Evolutionary conservation across 1,140 invertebrate species (phyloP), one percentile per base, ranked within the genome.

Genomic region (Drosophila sechellia): DNA sequence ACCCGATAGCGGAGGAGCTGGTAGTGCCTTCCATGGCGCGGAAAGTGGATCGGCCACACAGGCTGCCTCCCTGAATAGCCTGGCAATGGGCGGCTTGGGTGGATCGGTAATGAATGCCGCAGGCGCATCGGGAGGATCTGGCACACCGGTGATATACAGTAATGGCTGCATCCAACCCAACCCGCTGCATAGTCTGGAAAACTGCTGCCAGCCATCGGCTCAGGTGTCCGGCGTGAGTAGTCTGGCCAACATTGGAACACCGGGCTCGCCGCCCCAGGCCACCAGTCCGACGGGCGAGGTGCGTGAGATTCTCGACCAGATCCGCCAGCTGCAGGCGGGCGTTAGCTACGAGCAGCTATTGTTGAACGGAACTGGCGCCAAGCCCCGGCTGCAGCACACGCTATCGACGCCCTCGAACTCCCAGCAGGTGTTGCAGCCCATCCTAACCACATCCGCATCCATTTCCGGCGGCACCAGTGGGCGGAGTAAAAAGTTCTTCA

Each of bases 221-320:
- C 55, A 94, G 94, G 94, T 94, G 5, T 95, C 95, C 3, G 95
- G 95, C 72, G 94, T 95, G 58, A 95, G 95, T 74, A 95, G 95
- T 90, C 86, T 95, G 72, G 94, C 94, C 4, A 94, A 94, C 66
- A 87, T 94, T 15, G 94, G 93, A 3, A 93, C 94, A 35, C 95
- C 94, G 17, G 95, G 95, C 73, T 97, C 96, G 1, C 96, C 96
- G 1, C 96, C 96, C 0, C 94, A 95, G 79, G 96, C 96, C 10
- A 96, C 95, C 8, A 96, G 95, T 81, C 96, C 96, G 2, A 96
- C 96, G 12, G 94, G 94, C 68, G 95, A 95, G 91, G 94, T 95
- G 78, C 93, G 94, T 17, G 95, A 95, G 73, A 91, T 95, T 40
- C 91, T 96, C 80, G 94, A 95, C 71, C 95, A 95, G 92, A 95